Conservation (phyloP, 2,888 invertebrate species). For the Plebejus argus region DNA sequence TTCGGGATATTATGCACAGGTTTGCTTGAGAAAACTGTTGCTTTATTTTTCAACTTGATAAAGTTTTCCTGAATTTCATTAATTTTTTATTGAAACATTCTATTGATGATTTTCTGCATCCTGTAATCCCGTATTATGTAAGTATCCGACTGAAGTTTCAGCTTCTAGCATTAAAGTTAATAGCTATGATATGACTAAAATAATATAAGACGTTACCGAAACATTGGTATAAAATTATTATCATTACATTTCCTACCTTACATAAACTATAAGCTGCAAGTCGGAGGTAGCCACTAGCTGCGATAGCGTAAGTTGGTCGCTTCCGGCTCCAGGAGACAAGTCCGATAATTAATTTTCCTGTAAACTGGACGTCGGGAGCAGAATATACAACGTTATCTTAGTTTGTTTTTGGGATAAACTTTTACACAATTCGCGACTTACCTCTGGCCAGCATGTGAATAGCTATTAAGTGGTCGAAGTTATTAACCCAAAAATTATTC, state of each 20-base stretch:
- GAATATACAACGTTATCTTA: neutral
- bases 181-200: no score
- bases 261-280: neutral
- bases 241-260: neutral
- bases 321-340: conserved; percentile 7
- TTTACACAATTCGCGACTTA: neutral
- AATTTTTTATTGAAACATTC: neutral
- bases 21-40: neutral
- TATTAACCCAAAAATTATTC: neutral
- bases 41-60: neutral
- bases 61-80: neutral
- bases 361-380: conserved; percentile 8
- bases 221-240: neutral
- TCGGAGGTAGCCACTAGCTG: neutral
- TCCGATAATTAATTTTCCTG: conserved; percentile 17
- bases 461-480: neutral
- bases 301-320: neutral
- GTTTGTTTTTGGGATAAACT: neutral
- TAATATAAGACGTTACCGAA: no score
- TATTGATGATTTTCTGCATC: neutral
- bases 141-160: no score
- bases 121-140: no score
- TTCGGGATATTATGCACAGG: neutral
- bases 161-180: no score
- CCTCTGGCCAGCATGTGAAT: neutral